phyloP scores from a whole-genome alignment of 37 sponge, comb jelly and placozoan species.

The Ianthella basta region DNA sequence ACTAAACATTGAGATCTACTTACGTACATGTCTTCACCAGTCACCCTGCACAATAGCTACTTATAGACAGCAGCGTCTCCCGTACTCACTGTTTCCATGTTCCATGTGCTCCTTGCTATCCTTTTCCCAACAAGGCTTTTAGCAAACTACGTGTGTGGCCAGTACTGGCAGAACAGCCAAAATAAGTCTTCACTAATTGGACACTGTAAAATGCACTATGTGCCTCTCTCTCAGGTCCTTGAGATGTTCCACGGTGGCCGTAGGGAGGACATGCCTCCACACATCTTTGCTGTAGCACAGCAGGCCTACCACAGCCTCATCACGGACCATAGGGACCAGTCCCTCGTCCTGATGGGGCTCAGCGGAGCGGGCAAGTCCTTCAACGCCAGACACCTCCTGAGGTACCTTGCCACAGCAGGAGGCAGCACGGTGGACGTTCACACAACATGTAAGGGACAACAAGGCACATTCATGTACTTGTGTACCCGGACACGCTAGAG shows the following conservation, averaged over 20 bases:
- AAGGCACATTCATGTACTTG: neutral
- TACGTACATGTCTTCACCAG: too few species aligned
- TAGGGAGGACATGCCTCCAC: slow-evolving; percentile 94
- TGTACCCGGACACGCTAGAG: neutral
- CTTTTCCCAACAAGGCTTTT: too few species aligned
- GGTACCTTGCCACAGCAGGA: slow-evolving; percentile 85
- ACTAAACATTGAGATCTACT: too few species aligned
- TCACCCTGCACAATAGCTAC: too few species aligned
- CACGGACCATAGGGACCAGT: slow-evolving; percentile 83
- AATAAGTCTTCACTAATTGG: too few species aligned
- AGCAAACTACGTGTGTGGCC: too few species aligned
- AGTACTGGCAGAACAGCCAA: too few species aligned
- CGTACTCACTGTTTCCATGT: too few species aligned
- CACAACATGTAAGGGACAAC: slow-evolving; percentile 77
- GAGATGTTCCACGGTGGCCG: slow-evolving; percentile 92
- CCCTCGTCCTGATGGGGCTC: slow-evolving; percentile 90
- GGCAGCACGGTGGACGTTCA: slow-evolving; percentile 7
- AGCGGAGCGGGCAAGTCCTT: slow-evolving; percentile 95
- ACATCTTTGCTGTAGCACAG: slow-evolving; percentile 93
- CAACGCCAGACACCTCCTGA: slow-evolving; percentile 80
- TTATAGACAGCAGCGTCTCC: too few species aligned
- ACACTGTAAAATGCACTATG: too few species aligned
- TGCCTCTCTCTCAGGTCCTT: slow-evolving; percentile 61
- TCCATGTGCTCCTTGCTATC: too few species aligned
- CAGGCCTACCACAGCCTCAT: slow-evolving; percentile 92